Evolutionary conservation across 1,140 invertebrate species (phyloP), one percentile per base, ranked within the genome.

Genomic region (Sycophila sp.): DNA sequence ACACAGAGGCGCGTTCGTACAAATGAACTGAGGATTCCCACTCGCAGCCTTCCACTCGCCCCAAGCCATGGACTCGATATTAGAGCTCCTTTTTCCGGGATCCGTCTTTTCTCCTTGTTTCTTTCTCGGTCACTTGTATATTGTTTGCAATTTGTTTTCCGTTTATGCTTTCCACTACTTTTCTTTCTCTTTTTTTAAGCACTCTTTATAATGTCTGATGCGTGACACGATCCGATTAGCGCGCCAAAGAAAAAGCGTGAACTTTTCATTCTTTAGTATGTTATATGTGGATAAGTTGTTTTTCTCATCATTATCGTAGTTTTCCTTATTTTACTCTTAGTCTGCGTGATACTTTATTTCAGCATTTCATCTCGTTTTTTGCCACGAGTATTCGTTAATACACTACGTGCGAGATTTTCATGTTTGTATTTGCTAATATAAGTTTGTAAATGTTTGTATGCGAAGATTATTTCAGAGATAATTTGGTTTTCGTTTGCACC

Each of bases 1-100:
- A 53, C 19, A n/a, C 32, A 34, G n/a, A n/a, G 8, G 3, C 4
- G 17, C 28, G 13, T 49, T 15, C 15, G 5, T 26, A 34, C 19
- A 34, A n/a, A 36, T 0, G 22, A n/a, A n/a, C n/a, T n/a, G n/a
- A 22, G 11, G 26, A 45, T 36, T 51, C 30, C 8, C 30, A 62
- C 26, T 24, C 7, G 8, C 26, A n/a, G 30, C 6, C 22, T 34
- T 38, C 11, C 30, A 19, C n/a, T n/a, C n/a, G n/a, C n/a, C n/a
- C n/a, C n/a, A n/a, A n/a, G n/a, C n/a, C n/a, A n/a, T n/a, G n/a
- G 42, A 56, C 26, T 42, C 51, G 56, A 66, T 56, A 22, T 66
- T 17, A 30, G 7, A 30, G n/a, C 1, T 26, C 19, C 26, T 49
- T 40, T 58, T 40, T 17, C 28, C 1, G n/a, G n/a, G n/a, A n/a